Base-by-base conservation (phyloP, 2,888 invertebrate genomes). In the Sphaerophoria taeniata region DNA sequence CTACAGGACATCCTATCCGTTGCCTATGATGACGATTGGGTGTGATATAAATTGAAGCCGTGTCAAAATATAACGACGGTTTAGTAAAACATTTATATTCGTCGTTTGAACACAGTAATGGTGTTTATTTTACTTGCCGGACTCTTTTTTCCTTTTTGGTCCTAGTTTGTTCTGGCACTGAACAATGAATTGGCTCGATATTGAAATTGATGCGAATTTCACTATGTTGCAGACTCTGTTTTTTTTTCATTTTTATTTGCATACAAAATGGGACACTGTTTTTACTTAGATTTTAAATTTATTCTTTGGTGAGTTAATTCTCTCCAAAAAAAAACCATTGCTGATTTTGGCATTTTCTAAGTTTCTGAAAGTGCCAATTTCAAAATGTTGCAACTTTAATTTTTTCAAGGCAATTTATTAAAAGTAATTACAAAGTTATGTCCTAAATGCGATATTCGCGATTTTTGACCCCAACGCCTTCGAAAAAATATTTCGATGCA, bases 51-150 rank as follows among this genome's bases (percentile, higher is more conserved):
- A 85, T 85, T 85, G 85, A 85, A 73, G 85, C 63, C 73, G 81
- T 81, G 85, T 85, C 85, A 85, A 85, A 85, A 85, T 85, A 85
- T 85, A 85, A 85, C 85, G 85, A 85, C 85, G 73, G 85, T 85
- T 85, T 85, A 85, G 81, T 81, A 77, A 85, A 85, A 85, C 81
- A 85, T 85, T 85, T 81, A 85, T 81, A 77, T 81, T 70, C 61
- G 69, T 77, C 55, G 67, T 76, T 69, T 71, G 69, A n/a, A 72
- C 75, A 84, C 55, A 71, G 43, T 65, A 34, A 60, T 71, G 70
- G 56, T 60, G 24, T 60, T 60, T 60, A 60, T 43, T 60, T 2
- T 43, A 39, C 43, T 43, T 43, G 3, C 12, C 9, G 0, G 9
- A 36, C 39, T 60, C 11, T 24, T 16, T 16, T 36, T 36, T 58